Evolutionary conservation across 35 echinoderm and acorn worm genomes (phyloP).

Genomic region (Patiria miniata): DNA sequence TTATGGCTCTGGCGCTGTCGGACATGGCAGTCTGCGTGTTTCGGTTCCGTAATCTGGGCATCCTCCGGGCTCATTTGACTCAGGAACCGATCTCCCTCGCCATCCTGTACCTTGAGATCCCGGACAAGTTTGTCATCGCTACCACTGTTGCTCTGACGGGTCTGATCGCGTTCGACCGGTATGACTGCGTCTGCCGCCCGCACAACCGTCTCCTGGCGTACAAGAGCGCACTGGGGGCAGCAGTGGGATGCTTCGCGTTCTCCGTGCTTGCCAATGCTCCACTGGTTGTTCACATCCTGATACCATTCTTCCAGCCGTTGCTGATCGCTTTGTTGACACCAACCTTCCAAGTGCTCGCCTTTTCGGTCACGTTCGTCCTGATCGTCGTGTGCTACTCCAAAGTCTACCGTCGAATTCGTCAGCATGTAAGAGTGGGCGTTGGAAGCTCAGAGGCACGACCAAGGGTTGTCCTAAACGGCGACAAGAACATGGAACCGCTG

Average conservation of each 20-base stretch:
- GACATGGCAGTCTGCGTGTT: not conserved
- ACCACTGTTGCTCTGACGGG: not conserved
- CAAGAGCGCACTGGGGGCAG: slow-evolving; percentile 12
- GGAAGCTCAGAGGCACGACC: not conserved
- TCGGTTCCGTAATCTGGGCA: not conserved
- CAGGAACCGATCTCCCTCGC: not conserved
- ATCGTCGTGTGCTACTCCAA: slow-evolving; percentile 20
- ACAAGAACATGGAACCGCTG: not conserved
- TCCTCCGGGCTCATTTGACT: not conserved
- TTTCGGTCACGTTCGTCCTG: not conserved
- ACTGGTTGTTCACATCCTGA: not conserved
- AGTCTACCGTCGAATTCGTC: not conserved
- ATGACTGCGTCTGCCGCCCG: slow-evolving; percentile 14
- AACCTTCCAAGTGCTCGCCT: not conserved
- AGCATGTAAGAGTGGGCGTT: slow-evolving; percentile 13
- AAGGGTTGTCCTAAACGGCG: not conserved
- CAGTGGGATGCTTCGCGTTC: not conserved
- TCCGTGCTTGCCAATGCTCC: not conserved
- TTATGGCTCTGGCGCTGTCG: not conserved
- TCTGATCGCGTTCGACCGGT: not conserved
- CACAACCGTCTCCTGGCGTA: not conserved
- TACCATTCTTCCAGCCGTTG: not conserved
- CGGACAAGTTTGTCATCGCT: not conserved
- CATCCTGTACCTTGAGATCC: not conserved
- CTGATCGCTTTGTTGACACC: not conserved